These are phyloP conservation scores for Coranthus polyacanthus DNA, from an alignment of 2,797 vertebrate species.

Conservation along the genomic window DNA sequence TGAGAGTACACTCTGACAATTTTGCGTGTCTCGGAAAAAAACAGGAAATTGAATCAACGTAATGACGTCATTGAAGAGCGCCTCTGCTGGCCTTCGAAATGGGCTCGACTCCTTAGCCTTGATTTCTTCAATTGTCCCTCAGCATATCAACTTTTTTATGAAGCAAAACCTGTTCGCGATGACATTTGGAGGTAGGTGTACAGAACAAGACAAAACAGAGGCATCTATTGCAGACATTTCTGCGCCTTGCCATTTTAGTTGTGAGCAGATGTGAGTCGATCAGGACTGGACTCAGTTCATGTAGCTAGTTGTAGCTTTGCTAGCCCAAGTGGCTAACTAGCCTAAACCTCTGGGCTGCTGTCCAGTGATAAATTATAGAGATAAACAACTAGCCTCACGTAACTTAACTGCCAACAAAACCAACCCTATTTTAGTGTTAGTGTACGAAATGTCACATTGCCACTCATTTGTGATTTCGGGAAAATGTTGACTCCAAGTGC, in stretches of 20 bases:
- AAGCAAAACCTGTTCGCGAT: conserved; percentile 75
- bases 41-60: conserved; percentile 68
- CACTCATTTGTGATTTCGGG: neutral
- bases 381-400: neutral
- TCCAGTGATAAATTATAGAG: conserved; percentile 24
- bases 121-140: conserved; percentile 76
- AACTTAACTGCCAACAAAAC: neutral
- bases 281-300: conserved; percentile 57
- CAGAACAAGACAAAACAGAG: neutral
- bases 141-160: conserved; percentile 59
- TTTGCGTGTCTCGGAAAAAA: conserved; percentile 1
- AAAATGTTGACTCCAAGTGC: conserved; percentile 32
- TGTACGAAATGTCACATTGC: conserved; percentile 29
- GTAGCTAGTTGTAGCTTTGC: conserved; percentile 56
- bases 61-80: conserved; percentile 86
- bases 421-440: neutral
- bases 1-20: neutral
- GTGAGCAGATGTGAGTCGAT: conserved; percentile 48
- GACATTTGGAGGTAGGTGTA: conserved; percentile 84
- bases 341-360: conserved; percentile 44
- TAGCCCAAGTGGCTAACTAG: conserved; percentile 74
- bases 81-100: conserved; percentile 86
- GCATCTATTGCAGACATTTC: neutral
- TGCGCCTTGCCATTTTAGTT: conserved; percentile 24
- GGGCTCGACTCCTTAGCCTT: conserved; percentile 83